A percentile compares a stretch with the other conserved stretches of the same genome.
phyloP scores from a whole-genome alignment of 2,888 invertebrate genomes.

The Apodemia hepburni region DNA sequence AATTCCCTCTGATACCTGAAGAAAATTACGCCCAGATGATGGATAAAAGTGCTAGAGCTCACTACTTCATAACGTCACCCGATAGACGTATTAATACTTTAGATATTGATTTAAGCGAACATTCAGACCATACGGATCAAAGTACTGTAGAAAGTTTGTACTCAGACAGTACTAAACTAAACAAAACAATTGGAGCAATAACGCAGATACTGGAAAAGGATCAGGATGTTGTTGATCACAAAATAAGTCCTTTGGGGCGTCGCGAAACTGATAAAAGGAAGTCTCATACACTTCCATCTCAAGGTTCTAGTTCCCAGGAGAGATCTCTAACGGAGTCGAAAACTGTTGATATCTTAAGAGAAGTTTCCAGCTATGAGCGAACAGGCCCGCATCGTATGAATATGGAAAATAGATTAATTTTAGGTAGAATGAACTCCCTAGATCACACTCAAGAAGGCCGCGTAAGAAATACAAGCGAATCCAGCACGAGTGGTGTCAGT shows the following conservation, averaged over 20 bases:
- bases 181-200: conserved; percentile 41
- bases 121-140: conserved; percentile 71
- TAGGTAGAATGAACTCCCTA: conserved; percentile 62
- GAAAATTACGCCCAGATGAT: conserved; percentile 78
- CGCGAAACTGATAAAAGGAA: conserved; percentile 60
- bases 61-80: conserved; percentile 54
- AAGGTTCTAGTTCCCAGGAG: conserved; percentile 78
- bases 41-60: conserved; percentile 53
- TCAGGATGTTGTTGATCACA: conserved; percentile 57
- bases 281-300: conserved; percentile 80
- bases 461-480: conserved; percentile 81
- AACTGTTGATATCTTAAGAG: conserved; percentile 81
- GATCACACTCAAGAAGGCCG: conserved; percentile 67
- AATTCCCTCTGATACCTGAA: conserved; percentile 87
- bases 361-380: conserved; percentile 58
- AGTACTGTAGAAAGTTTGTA: conserved; percentile 65
- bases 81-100: conserved; percentile 52
- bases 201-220: conserved; percentile 45
- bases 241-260: conserved; percentile 37
- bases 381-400: conserved; percentile 45
- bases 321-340: conserved; percentile 85
- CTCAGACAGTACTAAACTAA: conserved; percentile 51
- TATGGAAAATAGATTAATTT: conserved; percentile 49
- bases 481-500: conserved; percentile 90
- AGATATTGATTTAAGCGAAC: conserved; percentile 66